phyloP scores from a whole-genome alignment of 1,140 invertebrate genomes.

The Philaenus spumarius region DNA sequence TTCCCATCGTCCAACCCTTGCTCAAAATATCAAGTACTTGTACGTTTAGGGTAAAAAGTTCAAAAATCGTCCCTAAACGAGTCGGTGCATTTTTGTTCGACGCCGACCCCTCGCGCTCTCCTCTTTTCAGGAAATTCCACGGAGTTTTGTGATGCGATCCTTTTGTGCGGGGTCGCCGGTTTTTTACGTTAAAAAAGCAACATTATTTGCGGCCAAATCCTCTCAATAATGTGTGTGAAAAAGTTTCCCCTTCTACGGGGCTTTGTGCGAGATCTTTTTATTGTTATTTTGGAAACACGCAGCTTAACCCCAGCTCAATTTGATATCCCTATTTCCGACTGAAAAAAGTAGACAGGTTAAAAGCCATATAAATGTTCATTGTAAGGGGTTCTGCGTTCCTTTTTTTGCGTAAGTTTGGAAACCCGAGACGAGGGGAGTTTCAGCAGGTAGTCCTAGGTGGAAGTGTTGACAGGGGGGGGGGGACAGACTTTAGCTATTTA shows the following conservation, averaged over 20 bases:
- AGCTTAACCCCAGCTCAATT: slow-evolving; percentile 23
- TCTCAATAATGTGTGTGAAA: slow-evolving; percentile 22
- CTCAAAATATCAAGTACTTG: not conserved
- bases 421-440: not conserved
- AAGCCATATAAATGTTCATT: slow-evolving; percentile 29
- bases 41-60: slow-evolving; percentile 2
- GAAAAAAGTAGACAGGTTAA: slow-evolving; percentile 25
- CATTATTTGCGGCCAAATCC: slow-evolving; percentile 20
- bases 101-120: not conserved
- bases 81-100: slow-evolving; percentile 18
- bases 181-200: slow-evolving; percentile 6
- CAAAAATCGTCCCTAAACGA: slow-evolving; percentile 5
- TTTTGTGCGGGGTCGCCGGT: not conserved
- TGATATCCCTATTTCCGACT: slow-evolving; percentile 21
- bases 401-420: slow-evolving; percentile 9
- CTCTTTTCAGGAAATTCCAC: slow-evolving; percentile 7
- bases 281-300: slow-evolving; percentile 22
- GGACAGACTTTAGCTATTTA: no score
- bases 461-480: no score
- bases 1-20: slow-evolving; percentile 13
- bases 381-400: slow-evolving; percentile 7
- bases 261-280: slow-evolving; percentile 15
- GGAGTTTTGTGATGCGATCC: not conserved
- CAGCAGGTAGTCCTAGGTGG: no score
- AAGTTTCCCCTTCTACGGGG: not conserved